These are phyloP conservation scores for Lophura nycthemera DNA, from an alignment of 2,113 vertebrate species.

Conservation along the genomic window DNA sequence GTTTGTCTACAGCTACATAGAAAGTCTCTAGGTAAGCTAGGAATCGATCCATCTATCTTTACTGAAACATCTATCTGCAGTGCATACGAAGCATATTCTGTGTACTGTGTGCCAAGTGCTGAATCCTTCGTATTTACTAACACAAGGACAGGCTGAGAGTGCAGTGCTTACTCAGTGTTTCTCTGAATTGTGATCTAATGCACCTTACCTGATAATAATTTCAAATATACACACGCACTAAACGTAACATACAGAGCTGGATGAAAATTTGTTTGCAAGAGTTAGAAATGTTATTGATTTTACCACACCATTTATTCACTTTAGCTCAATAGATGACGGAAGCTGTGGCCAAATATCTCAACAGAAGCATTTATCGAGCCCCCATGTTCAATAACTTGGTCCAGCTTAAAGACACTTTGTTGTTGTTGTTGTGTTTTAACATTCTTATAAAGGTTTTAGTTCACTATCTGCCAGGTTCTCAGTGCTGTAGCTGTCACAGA, in stretches of 20 bases:
- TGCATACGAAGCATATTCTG: not conserved
- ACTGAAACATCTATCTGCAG: not conserved
- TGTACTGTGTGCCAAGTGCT: rapidly evolving
- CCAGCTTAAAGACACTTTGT: not conserved
- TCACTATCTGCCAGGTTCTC: not conserved
- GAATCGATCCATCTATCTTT: not conserved
- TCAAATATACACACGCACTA: not conserved
- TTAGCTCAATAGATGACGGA: not conserved
- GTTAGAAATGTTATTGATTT: not conserved
- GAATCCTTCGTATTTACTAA: not conserved
- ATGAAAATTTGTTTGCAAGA: slow-evolving; percentile 24
- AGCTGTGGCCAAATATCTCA: not conserved
- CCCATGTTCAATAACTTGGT: not conserved
- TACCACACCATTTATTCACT: not conserved
- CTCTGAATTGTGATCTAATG: not conserved
- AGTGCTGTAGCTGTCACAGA: not conserved
- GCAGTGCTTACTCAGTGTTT: not conserved
- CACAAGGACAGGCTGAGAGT: not conserved
- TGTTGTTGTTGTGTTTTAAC: not conserved
- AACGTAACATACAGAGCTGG: slow-evolving; percentile 8
- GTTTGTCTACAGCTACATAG: not conserved
- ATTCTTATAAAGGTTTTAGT: not conserved
- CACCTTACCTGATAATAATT: not conserved
- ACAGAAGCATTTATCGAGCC: not conserved
- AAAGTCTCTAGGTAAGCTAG: not conserved